Conservation (phyloP, 2,888 invertebrate genomes). For the Heliconius aoede region DNA sequence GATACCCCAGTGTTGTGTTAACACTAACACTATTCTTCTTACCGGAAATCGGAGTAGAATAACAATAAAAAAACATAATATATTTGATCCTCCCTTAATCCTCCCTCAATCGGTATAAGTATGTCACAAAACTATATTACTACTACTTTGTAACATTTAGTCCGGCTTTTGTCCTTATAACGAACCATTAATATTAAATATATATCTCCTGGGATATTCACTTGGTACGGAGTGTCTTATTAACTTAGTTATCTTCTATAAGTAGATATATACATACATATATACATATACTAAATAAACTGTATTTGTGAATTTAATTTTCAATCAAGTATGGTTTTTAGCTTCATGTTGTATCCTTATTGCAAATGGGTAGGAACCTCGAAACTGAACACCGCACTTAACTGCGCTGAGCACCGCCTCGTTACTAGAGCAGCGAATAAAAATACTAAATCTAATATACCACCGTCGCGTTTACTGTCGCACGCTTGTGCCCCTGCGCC, state of each 20-base stretch:
- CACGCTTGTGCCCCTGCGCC: too few relatives aligned
- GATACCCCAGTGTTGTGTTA: too few relatives aligned
- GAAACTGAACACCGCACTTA: background rate
- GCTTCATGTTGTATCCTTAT: too few relatives aligned
- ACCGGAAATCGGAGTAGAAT: too few relatives aligned
- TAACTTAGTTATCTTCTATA: background rate
- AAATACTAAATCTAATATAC: background rate
- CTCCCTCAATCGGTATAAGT: background rate
- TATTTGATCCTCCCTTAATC: background rate
- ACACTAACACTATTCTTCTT: too few relatives aligned
- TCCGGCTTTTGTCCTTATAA: constrained; percentile 5
- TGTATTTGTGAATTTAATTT: too few relatives aligned
- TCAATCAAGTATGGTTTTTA: too few relatives aligned
- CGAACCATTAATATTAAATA: constrained; percentile 18
- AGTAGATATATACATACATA: too few relatives aligned
- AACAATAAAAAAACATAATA: background rate
- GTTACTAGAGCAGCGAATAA: background rate
- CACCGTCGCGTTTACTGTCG: too few relatives aligned
- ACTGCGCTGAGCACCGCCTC: too few relatives aligned
- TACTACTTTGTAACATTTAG: constrained; percentile 8
- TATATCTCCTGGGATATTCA: constrained; percentile 16
- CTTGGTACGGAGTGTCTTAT: background rate
- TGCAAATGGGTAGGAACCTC: background rate
- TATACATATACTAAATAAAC: too few relatives aligned
- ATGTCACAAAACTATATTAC: background rate